Conservation (phyloP, 2,888 invertebrate species). For the Pogonocherus hispidulus region DNA sequence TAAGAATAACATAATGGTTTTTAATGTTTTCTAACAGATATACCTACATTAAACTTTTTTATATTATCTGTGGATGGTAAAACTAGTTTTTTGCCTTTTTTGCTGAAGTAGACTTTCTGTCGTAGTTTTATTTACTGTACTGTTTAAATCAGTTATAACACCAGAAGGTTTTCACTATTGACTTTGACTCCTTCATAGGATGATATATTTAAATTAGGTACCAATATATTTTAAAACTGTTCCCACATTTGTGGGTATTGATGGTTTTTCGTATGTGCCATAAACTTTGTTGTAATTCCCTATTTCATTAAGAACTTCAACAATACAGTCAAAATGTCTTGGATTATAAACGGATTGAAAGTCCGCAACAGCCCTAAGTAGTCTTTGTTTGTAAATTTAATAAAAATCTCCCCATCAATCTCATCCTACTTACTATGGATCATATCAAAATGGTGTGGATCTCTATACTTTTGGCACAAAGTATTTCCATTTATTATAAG, state of each 20-base stretch:
- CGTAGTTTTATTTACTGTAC: not conserved
- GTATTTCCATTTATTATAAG: not conserved
- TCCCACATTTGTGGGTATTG: constrained; percentile 1
- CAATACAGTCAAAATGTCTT: constrained; percentile 7
- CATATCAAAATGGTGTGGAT: not conserved
- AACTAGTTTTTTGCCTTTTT: not conserved
- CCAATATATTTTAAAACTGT: constrained; percentile 11
- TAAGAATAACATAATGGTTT: not conserved
- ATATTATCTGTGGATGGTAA: not conserved
- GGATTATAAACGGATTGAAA: not conserved
- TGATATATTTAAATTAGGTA: constrained; percentile 3
- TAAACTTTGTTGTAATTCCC: too few species aligned
- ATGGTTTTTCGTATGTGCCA: constrained; percentile 10
- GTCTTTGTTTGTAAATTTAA: not conserved
- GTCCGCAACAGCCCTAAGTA: not conserved
- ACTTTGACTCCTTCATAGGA: not conserved
- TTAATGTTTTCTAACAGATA: not conserved
- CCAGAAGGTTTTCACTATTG: not conserved
- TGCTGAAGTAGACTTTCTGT: not conserved
- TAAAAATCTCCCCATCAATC: too few species aligned
- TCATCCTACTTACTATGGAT: not conserved
- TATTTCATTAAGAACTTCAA: not conserved
- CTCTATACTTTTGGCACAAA: not conserved
- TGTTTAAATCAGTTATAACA: not conserved
- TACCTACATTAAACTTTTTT: not conserved